Evolutionary conservation across 1,140 invertebrate species (phyloP), one percentile per base, ranked within the genome.

Genomic region (Probaryconus sp.): DNA sequence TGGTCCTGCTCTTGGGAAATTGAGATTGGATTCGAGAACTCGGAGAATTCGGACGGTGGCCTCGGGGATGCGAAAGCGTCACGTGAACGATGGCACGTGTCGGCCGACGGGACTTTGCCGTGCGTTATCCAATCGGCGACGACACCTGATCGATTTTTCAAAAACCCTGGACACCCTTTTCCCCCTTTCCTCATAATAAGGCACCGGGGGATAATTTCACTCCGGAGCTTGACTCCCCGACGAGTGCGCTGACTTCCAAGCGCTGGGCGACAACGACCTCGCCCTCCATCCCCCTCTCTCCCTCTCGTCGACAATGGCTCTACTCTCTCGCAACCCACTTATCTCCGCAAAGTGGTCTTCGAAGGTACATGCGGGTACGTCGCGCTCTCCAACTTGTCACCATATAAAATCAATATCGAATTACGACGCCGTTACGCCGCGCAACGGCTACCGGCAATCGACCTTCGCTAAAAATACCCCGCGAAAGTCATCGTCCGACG

Each of bases 11-110:
- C 68, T 26, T 63, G 69, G 76, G 50, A 81, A 79, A 81, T 79
- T 77, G 79, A 81, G 78, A 79, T 81, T 74, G 74, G 74, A 71
- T 79, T 50, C 24, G 5, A 47, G 45, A 53, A 47, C 45, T 50
- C 35, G 37, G 42, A 37, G 60, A 35, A 35, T 13, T 3, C 33
- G 30, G 21, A 6, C 21, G 21, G 30, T 7, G 33, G 7, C 37
- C 18, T 40, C 7, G 37, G 37, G 37, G n/a, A n/a, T n/a, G n/a
- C 40, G 50, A 38, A 55, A 55, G 17, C 17, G 50, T 55, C 33
- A 24, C 18, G 14, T 14, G 50, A 17, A 55, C 18, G 13, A 40
- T 14, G 50, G 21, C 56, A 68, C 67, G 61, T 48, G 76, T 72
- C 67, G 35, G 33, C 14, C 3, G 14, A 35, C 3, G 3, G 30